Conservation (phyloP, 2,113 vertebrate genomes). For the Atrichornis clamosus region DNA sequence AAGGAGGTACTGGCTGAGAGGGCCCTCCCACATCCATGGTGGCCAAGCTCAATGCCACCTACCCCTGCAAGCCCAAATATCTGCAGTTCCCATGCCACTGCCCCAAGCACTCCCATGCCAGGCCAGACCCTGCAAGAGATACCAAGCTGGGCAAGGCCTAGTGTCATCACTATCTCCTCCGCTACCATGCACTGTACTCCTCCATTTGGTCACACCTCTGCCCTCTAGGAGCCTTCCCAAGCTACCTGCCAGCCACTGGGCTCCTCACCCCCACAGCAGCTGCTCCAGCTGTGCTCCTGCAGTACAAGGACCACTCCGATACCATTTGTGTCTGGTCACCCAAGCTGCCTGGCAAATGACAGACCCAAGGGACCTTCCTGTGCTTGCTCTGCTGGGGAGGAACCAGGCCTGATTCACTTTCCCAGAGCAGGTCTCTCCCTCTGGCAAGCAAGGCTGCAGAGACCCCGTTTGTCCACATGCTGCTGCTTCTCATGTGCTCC, state of each 20-base stretch:
- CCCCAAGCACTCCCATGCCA: neutral
- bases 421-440: neutral
- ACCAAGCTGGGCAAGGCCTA: neutral
- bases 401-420: neutral
- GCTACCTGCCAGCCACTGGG: neutral
- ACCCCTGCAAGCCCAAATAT: neutral
- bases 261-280: neutral
- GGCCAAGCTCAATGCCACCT: neutral
- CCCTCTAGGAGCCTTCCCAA: neutral
- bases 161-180: neutral
- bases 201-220: neutral
- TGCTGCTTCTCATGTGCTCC: neutral
- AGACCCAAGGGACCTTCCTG: neutral
- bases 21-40: neutral
- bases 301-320: neutral
- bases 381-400: neutral
- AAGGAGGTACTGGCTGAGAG: slow-evolving; percentile 70
- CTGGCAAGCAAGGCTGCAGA: neutral
- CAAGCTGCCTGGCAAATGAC: neutral
- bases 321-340: neutral
- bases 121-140: neutral
- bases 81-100: neutral
- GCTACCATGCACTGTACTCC: neutral
- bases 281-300: neutral
- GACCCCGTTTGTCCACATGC: neutral